Conservation (phyloP, 2,113 vertebrate genomes). For the Procavia capensis region DNA sequence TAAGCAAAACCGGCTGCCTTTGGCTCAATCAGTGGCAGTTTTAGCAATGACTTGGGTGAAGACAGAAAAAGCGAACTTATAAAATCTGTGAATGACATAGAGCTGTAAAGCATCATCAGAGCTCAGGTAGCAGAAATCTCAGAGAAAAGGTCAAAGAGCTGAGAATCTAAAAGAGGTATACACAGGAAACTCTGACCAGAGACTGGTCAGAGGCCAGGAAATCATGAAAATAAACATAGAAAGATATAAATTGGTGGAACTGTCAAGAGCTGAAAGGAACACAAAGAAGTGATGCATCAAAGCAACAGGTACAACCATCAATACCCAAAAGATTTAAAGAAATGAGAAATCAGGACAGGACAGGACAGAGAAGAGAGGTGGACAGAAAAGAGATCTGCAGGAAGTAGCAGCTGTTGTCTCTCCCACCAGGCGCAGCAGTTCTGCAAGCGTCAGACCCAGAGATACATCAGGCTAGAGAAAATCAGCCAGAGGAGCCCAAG, state of each 20-base stretch:
- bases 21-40: background rate
- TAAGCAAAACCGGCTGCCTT: background rate
- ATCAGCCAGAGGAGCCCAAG: background rate
- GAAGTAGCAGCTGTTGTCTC: background rate
- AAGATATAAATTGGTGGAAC: background rate
- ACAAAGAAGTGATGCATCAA: background rate
- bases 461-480: slow-evolving; percentile 5
- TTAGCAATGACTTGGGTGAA: background rate
- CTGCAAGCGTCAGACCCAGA: background rate
- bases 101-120: background rate
- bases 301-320: background rate
- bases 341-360: background rate
- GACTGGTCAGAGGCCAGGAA: background rate
- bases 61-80: slow-evolving; percentile 20
- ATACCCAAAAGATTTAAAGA: background rate
- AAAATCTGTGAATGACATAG: background rate
- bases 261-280: slow-evolving; percentile 32
- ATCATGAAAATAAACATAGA: background rate
- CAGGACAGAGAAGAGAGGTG: background rate
- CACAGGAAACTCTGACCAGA: background rate
- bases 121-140: background rate
- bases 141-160: background rate
- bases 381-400: background rate
- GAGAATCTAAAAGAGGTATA: background rate
- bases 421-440: background rate